These are phyloP conservation scores for Magallana gigas DNA, from an alignment of 1,140 invertebrate species.

Conservation along the genomic window DNA sequence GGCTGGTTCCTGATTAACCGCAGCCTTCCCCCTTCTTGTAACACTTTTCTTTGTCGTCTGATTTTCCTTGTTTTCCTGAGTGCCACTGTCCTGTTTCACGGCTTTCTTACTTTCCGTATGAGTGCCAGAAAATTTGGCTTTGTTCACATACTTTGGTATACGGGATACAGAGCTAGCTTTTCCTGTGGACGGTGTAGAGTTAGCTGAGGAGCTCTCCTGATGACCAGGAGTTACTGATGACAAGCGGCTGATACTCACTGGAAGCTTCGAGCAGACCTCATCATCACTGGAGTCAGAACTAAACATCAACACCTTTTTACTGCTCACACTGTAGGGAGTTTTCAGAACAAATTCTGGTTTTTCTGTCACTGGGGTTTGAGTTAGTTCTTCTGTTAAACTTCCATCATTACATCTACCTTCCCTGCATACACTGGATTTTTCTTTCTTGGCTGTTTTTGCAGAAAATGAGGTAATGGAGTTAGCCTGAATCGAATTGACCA, in stretches of 20 bases:
- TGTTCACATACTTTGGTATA: constrained; percentile 5
- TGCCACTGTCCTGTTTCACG: not conserved
- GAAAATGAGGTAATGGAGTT: not conserved
- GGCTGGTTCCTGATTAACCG: not conserved
- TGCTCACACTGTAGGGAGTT: not conserved
- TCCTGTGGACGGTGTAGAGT: not conserved
- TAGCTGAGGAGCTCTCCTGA: not conserved
- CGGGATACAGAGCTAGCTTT: not conserved
- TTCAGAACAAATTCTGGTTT: not conserved
- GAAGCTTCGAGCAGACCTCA: not conserved
- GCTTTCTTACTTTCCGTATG: not conserved
- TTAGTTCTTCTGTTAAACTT: not conserved
- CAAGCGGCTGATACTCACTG: not conserved
- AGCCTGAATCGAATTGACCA: not conserved
- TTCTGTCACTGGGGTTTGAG: not conserved
- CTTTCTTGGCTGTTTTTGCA: not conserved
- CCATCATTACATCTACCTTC: not conserved
- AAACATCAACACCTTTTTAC: constrained; percentile 1
- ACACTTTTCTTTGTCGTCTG: not conserved
- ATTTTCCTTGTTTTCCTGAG: constrained; percentile 20
- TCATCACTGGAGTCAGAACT: constrained; percentile 21
- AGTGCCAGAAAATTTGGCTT: not conserved
- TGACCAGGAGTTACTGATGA: not conserved
- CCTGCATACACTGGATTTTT: not conserved
- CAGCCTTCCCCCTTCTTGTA: not conserved